A percentile compares a stretch with the other conserved stretches of the same genome.
Evolutionary conservation across 2,113 vertebrate genomes (phyloP).

Genomic region (Tor tambroides): DNA sequence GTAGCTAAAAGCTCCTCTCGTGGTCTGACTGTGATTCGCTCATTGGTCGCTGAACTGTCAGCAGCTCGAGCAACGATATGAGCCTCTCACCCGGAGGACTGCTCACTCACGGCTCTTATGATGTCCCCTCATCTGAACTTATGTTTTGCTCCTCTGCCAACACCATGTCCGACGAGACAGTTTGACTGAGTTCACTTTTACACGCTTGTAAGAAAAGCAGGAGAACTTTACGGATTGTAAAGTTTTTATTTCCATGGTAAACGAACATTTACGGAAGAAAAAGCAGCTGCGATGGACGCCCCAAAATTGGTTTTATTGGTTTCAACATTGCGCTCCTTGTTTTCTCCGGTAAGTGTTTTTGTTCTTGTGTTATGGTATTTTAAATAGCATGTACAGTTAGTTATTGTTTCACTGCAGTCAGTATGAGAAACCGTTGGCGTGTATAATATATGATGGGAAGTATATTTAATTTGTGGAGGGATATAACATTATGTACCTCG

Average conservation of each 20-base stretch:
- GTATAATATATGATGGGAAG: not conserved
- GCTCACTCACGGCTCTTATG: not conserved
- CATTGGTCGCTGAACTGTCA: conserved; percentile 39
- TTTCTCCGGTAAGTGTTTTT: conserved; percentile 51
- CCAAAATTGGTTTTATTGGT: conserved; percentile 49
- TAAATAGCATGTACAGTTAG: not conserved
- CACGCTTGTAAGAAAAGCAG: not conserved
- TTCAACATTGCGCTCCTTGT: conserved; percentile 39
- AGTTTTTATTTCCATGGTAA: not conserved
- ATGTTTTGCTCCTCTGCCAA: conserved; percentile 6
- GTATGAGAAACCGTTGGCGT: not conserved
- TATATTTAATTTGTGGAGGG: not conserved
- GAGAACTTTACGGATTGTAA: conserved; percentile 32
- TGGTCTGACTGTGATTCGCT: not conserved
- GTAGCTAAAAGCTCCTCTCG: not conserved
- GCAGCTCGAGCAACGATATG: conserved; percentile 24
- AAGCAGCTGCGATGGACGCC: conserved; percentile 61
- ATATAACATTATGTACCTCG: not conserved
- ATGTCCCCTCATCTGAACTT: conserved; percentile 31
- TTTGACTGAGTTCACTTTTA: not conserved
- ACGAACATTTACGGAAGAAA: not conserved
- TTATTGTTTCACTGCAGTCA: not conserved
- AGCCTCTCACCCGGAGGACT: conserved; percentile 9
- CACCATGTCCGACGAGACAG: not conserved
- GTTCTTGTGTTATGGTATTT: not conserved